phyloP scores from a whole-genome alignment of 2,113 vertebrate species.

The Narcine bancroftii region DNA sequence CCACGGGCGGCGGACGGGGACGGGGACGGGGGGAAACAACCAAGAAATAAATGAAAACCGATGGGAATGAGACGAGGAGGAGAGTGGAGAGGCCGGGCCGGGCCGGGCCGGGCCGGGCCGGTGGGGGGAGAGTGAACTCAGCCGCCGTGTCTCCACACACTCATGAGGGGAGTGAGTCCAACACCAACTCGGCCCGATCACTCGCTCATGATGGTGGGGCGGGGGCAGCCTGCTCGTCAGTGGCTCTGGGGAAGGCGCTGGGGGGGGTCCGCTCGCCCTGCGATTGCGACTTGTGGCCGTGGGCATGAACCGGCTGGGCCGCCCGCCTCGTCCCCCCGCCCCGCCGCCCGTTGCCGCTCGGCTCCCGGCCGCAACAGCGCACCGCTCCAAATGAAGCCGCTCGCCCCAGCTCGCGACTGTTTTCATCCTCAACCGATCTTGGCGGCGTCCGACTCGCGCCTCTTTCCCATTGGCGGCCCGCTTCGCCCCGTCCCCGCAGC shows the following conservation, averaged over 20 bases:
- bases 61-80: no score
- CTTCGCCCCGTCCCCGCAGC: background rate
- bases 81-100: no score
- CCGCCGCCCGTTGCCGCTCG: background rate
- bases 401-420: background rate
- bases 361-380: background rate
- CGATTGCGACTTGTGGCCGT: background rate
- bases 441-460: conserved; percentile 25
- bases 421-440: conserved; percentile 38
- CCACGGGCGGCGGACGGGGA: conserved; percentile 15
- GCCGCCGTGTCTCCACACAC: background rate
- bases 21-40: no score
- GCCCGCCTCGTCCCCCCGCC: background rate
- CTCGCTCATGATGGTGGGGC: background rate
- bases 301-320: background rate
- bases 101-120: no score
- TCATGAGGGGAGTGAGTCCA: background rate
- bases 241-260: background rate
- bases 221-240: no score
- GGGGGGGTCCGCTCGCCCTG: background rate
- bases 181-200: conserved; percentile 14
- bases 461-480: background rate
- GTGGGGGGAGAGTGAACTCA: background rate
- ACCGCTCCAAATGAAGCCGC: conserved; percentile 11
- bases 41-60: background rate